A percentile compares a stretch with the other conserved stretches of the same genome.
Conservation (phyloP, 2,888 invertebrate species). For the Acanthopleura granulata region DNA sequence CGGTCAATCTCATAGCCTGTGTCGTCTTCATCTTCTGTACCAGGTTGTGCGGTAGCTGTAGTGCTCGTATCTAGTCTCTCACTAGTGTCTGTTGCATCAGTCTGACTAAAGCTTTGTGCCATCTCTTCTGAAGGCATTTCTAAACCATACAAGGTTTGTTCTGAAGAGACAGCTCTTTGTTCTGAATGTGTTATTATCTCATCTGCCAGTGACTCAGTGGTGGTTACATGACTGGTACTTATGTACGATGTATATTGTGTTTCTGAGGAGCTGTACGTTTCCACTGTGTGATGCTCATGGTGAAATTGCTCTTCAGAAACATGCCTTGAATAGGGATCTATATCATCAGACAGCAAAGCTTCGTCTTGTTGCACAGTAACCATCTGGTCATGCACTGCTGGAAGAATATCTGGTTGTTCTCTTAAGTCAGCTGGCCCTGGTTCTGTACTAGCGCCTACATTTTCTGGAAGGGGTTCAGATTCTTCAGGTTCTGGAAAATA, state of each 20-base stretch:
- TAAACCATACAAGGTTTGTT: constrained; percentile 69
- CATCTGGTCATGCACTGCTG: neutral
- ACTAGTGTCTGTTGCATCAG: constrained; percentile 14
- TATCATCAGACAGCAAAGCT: neutral
- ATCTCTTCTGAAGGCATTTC: constrained; percentile 68
- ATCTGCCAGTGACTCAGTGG: neutral
- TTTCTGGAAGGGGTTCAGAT: neutral
- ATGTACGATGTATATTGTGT: neutral
- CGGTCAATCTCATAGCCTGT: constrained; percentile 13
- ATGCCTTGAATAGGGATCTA: neutral
- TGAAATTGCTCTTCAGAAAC: neutral
- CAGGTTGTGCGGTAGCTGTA: constrained; percentile 60
- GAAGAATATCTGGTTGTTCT: neutral
- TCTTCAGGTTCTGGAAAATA: constrained; percentile 70
- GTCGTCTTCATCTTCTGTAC: constrained; percentile 22
- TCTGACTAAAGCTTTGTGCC: constrained; percentile 37
- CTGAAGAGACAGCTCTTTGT: constrained; percentile 38
- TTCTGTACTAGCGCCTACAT: neutral
- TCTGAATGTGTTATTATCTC: constrained; percentile 12
- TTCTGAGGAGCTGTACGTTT: neutral
- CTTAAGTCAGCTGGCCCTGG: neutral
- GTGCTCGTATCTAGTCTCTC: constrained; percentile 1
- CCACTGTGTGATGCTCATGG: neutral
- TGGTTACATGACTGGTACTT: constrained; percentile 1
- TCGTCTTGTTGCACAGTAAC: neutral